phyloP scores from a whole-genome alignment of 2,113 vertebrate species.

The Proteles cristata region DNA sequence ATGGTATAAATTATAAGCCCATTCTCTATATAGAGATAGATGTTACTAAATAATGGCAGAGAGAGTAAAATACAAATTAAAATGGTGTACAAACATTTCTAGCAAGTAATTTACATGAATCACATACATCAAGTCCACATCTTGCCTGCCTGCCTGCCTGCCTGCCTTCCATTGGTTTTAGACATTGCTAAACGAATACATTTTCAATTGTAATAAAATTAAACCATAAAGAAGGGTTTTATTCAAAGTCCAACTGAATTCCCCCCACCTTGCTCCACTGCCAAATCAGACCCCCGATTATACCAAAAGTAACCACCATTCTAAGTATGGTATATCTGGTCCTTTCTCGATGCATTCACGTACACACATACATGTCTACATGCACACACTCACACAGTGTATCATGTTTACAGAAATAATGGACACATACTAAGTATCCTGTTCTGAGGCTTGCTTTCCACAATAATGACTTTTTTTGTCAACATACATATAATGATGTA shows the following conservation, averaged over 20 bases:
- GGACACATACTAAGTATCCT: neutral
- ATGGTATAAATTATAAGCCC: neutral
- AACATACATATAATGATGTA: neutral
- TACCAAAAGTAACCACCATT: neutral
- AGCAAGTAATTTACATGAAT: neutral
- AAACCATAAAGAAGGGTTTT: neutral
- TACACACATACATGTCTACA: neutral
- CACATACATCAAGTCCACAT: neutral
- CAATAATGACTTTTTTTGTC: neutral
- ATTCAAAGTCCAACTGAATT: neutral
- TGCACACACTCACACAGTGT: neutral
- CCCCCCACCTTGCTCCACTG: neutral
- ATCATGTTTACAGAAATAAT: neutral
- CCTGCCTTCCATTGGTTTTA: neutral
- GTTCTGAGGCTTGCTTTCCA: neutral
- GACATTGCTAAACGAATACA: neutral
- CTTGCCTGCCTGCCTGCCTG: neutral
- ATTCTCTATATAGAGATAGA: neutral
- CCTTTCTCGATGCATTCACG: neutral
- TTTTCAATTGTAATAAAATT: neutral
- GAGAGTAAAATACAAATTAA: neutral
- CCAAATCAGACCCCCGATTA: neutral
- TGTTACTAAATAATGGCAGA: neutral
- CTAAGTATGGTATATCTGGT: neutral
- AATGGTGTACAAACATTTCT: neutral